Evolutionary conservation across 92 coral and sea anemone genomes (phyloP).

Genomic region (Phenganax subtilis): DNA sequence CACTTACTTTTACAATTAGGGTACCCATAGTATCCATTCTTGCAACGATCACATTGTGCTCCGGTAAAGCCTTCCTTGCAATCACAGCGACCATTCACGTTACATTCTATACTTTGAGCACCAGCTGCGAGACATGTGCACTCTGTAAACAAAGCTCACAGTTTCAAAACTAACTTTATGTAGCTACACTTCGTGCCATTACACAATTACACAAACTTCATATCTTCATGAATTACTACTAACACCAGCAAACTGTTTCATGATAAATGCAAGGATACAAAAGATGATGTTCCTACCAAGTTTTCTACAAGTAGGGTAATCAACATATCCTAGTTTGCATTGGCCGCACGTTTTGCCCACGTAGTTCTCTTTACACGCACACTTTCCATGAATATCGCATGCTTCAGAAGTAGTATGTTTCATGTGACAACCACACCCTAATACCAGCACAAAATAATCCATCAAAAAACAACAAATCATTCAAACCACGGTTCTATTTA

Average conservation of each 20-base stretch:
- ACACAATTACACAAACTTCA: too few relatives aligned
- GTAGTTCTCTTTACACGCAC: conserved; percentile 58
- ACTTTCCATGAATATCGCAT: conserved; percentile 53
- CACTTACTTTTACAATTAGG: conserved; percentile 72
- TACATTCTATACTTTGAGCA: conserved; percentile 57
- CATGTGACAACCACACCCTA: conserved; percentile 84
- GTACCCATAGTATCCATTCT: conserved; percentile 73
- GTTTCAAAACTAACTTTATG: background rate
- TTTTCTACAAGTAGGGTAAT: conserved; percentile 63
- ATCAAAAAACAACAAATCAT: background rate
- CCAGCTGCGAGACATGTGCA: conserved; percentile 66
- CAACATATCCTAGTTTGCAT: conserved; percentile 55
- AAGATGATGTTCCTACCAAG: conserved; percentile 7
- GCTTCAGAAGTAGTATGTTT: conserved; percentile 59
- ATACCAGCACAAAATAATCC: background rate
- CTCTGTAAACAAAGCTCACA: conserved; percentile 30
- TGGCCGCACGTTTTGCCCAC: conserved; percentile 52
- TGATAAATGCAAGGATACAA: too few relatives aligned
- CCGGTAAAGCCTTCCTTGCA: conserved; percentile 75
- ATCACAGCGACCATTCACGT: conserved; percentile 65
- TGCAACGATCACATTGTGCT: conserved; percentile 77
- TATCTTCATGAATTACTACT: too few relatives aligned
- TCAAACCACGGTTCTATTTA: background rate
- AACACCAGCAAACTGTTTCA: too few relatives aligned
- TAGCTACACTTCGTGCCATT: background rate